Conservation (phyloP, 2,797 vertebrate genomes). For the Melanogrammus aeglefinus region DNA sequence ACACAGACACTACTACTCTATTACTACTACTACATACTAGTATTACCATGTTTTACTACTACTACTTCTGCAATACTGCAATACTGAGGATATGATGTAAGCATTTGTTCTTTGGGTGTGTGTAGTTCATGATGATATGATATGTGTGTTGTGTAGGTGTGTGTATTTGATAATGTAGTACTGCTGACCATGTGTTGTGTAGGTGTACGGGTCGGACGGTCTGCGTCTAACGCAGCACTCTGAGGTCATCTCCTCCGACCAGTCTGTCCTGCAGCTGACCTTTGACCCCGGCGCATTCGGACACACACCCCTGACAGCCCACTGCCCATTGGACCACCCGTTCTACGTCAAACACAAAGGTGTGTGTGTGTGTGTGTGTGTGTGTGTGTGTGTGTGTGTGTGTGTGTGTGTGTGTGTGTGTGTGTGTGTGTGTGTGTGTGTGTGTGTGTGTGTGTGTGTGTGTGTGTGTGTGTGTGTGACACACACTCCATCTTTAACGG, state of each 20-base stretch:
- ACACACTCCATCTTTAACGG: no score
- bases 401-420: not conserved
- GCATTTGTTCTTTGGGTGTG: no score
- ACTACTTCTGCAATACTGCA: no score
- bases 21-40: no score
- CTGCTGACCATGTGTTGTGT: slow-evolving; percentile 35
- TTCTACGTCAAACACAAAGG: not conserved
- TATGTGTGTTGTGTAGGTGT: no score
- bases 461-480: not conserved
- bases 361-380: slow-evolving; percentile 10
- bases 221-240: slow-evolving; percentile 90
- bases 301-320: slow-evolving; percentile 85
- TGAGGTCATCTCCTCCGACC: slow-evolving; percentile 90
- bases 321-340: slow-evolving; percentile 86
- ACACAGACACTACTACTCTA: no score
- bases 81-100: no score
- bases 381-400: slow-evolving; percentile 9
- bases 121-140: no score
- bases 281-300: slow-evolving; percentile 94
- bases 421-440: slow-evolving; percentile 6
- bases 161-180: no score
- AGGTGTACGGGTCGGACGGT: slow-evolving; percentile 91
- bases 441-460: slow-evolving; percentile 3
- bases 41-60: no score
- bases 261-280: slow-evolving; percentile 92